phyloP scores from a whole-genome alignment of 2,797 vertebrate species.

The Moxostoma hubbsi region DNA sequence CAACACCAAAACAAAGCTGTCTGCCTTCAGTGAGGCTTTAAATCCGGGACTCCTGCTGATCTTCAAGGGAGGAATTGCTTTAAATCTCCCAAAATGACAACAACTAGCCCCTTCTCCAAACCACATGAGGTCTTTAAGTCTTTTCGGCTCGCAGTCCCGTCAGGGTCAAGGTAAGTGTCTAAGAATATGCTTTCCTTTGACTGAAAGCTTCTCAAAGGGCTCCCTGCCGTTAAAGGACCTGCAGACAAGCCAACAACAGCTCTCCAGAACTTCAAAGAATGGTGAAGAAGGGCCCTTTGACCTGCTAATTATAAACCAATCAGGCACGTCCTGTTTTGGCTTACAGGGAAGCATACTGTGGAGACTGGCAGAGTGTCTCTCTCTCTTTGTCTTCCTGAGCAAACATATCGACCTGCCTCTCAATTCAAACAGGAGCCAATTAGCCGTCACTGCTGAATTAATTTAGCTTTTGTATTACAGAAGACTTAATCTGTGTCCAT shows the following conservation, averaged over 20 bases:
- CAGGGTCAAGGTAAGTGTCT: constrained; percentile 50
- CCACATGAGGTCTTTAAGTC: constrained; percentile 4
- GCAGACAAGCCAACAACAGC: constrained; percentile 11
- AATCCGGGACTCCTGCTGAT: constrained; percentile 49
- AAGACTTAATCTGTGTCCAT: constrained; percentile 46
- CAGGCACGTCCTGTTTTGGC: constrained; percentile 43
- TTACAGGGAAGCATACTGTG: constrained; percentile 19
- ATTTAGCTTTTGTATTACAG: constrained; percentile 51
- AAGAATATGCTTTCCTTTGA: constrained; percentile 50
- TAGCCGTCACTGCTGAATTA: constrained; percentile 51
- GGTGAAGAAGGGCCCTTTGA: constrained; percentile 42
- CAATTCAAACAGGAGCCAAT: constrained; percentile 60
- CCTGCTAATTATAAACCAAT: constrained; percentile 57
- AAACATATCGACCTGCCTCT: constrained; percentile 59
- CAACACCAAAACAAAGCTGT: constrained; percentile 52
- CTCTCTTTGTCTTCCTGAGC: constrained; percentile 51
- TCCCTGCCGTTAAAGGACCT: background rate
- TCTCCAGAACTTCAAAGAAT: constrained; percentile 45
- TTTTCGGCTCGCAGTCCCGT: background rate
- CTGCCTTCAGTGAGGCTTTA: constrained; percentile 25
- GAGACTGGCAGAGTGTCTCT: constrained; percentile 38
- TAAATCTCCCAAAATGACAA: constrained; percentile 37
- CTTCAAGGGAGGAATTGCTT: constrained; percentile 42
- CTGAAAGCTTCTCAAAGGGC: constrained; percentile 3
- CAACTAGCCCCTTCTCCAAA: background rate